Evolutionary conservation across 1,140 invertebrate genomes (phyloP), one percentile per base, ranked within the genome.

Genomic region (Aphis craccivora): DNA sequence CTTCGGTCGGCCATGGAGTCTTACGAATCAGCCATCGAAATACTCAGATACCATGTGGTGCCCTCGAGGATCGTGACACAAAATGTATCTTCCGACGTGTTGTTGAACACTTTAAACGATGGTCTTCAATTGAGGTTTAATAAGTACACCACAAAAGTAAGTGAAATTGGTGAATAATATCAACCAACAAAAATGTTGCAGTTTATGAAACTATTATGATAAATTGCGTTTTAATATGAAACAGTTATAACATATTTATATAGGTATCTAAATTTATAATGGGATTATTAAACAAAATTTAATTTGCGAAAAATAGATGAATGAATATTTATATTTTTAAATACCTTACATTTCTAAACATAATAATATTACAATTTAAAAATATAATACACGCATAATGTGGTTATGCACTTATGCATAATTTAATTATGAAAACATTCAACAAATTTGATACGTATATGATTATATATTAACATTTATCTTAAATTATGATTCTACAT

Each of bases 31-130:
- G 55, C 88, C 20, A 95, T 95, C 90, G 95, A 96, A 0, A 94
- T 95, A 22, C 94, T 96, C 0, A 94, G 95, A 22, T 95, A 96
- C 93, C 96, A 96, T 93, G 94, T 95, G 60, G 94, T 95, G 14
- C 94, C 95, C 11, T 94, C 94, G 30, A 95, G 95, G 84, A 90
- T 96, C 11, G 94, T 94, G 7, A 95, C 96, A 3, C 95, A 95
- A 53, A 95, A 96, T 43, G 96, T 96, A 94, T 94, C 94, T 14
- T 95, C 95, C 1, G 95, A 96, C 94, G 94, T 94, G 18, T 94
- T 95, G 92, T 93, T 95, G 0, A 94, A 95, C 67, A 95, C 95
- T 0, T 94, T 95, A 18, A 94, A 95, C 88, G 94, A 94, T 23
- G 95, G 95, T 18, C 48, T 55, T 40, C 35, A 51, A 22, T 86